A percentile compares a stretch with the other conserved stretches of the same genome.
Conservation (phyloP, 2,888 invertebrate species). For the Aphodius granarius region DNA sequence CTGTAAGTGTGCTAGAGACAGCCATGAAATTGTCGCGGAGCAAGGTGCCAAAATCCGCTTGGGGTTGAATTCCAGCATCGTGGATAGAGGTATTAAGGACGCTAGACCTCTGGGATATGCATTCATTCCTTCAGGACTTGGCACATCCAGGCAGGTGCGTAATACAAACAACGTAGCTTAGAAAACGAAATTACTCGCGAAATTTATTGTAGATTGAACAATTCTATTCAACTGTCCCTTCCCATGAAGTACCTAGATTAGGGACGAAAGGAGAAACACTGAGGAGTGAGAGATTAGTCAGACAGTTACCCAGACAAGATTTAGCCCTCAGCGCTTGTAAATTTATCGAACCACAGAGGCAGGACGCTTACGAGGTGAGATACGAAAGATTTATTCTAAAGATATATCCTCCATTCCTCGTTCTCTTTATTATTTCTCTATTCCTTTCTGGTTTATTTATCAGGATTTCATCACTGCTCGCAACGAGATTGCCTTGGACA, state of each 20-base stretch:
- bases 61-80: conserved; percentile 58
- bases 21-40: conserved; percentile 72
- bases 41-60: conserved; percentile 50
- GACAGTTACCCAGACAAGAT: conserved; percentile 94
- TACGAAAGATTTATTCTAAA: background rate
- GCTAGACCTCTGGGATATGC: conserved; percentile 51
- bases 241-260: conserved; percentile 64
- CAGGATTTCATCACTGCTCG: conserved; percentile 91
- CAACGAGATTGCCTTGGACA: conserved; percentile 94
- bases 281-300: conserved; percentile 79
- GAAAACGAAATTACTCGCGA: background rate
- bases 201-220: conserved; percentile 74
- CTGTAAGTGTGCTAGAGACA: conserved; percentile 89
- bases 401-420: background rate
- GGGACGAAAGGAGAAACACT: conserved; percentile 80
- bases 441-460: conserved; percentile 29
- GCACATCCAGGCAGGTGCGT: conserved; percentile 49
- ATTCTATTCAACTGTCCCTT: conserved; percentile 87
- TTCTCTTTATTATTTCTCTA: background rate
- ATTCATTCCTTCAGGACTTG: conserved; percentile 52
- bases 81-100: conserved; percentile 59
- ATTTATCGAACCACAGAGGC: conserved; percentile 77
- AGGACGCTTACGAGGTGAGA: conserved; percentile 70
- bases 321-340: conserved; percentile 86
- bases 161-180: background rate